Evolutionary conservation across 2,888 invertebrate genomes (phyloP).

Genomic region (Hymenopus coronatus): DNA sequence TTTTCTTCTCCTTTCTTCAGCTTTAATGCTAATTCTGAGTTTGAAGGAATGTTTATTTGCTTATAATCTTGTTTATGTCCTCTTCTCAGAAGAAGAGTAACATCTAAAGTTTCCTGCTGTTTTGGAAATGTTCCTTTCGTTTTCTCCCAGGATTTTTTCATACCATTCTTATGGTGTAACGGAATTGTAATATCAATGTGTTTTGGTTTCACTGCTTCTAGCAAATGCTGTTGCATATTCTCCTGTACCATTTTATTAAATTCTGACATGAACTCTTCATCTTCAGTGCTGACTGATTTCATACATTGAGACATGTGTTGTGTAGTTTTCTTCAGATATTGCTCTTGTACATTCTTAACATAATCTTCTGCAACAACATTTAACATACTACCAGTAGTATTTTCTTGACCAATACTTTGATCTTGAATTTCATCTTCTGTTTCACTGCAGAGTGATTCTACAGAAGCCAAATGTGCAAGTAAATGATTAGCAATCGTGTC

Average conservation of each 20-base stretch:
- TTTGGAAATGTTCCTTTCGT: slow-evolving; percentile 42
- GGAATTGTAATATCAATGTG: slow-evolving; percentile 90
- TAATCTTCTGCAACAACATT: background rate
- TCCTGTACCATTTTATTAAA: slow-evolving; percentile 91
- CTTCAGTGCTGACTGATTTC: slow-evolving; percentile 44
- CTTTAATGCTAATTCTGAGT: slow-evolving; percentile 84
- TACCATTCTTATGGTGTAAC: slow-evolving; percentile 68
- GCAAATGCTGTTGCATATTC: slow-evolving; percentile 80
- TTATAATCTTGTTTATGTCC: slow-evolving; percentile 92
- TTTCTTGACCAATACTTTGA: background rate
- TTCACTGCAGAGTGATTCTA: background rate
- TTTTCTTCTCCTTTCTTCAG: slow-evolving; percentile 80
- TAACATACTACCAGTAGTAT: slow-evolving; percentile 57
- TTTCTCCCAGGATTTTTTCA: slow-evolving; percentile 73
- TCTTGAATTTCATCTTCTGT: background rate
- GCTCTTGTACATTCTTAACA: background rate
- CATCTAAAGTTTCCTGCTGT: slow-evolving; percentile 68
- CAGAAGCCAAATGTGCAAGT: background rate
- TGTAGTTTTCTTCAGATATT: background rate
- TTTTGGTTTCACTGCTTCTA: slow-evolving; percentile 77
- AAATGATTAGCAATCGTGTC: background rate
- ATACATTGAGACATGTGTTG: background rate
- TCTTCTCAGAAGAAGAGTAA: slow-evolving; percentile 89
- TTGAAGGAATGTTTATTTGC: slow-evolving; percentile 82
- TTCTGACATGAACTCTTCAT: slow-evolving; percentile 84